Evolutionary conservation across 2,113 vertebrate species (phyloP).

Genomic region (Myrmecophaga tridactyla): DNA sequence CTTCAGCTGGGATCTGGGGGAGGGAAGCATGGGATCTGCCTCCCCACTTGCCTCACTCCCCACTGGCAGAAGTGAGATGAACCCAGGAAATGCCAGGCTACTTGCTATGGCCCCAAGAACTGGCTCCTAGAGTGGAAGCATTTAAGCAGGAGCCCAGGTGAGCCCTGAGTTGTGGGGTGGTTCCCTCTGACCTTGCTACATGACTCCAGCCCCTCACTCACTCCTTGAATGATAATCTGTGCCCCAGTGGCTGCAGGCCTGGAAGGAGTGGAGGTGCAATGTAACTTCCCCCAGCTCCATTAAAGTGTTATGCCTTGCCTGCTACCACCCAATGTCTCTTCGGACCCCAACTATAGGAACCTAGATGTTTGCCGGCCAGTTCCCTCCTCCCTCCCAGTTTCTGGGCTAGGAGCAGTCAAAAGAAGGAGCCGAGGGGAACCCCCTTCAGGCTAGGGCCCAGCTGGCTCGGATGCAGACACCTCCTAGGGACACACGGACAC

Average conservation of each 20-base stretch:
- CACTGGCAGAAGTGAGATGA: background rate
- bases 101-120: background rate
- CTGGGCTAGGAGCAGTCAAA: background rate
- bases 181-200: background rate
- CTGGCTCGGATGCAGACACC: background rate
- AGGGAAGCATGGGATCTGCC: background rate
- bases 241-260: background rate
- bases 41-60: background rate
- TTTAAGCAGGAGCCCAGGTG: background rate
- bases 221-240: background rate
- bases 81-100: background rate
- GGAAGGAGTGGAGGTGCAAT: background rate
- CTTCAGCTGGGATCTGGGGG: background rate
- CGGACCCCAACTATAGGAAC: background rate
- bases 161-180: background rate
- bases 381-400: background rate
- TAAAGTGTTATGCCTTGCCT: conserved; percentile 27
- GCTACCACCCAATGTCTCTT: background rate
- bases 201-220: background rate
- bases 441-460: background rate
- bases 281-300: conserved; percentile 39
- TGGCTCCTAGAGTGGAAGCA: background rate
- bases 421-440: background rate
- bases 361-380: background rate
- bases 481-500: background rate